phyloP scores from a whole-genome alignment of 2,888 invertebrate species.

The Uropetala carovei region DNA sequence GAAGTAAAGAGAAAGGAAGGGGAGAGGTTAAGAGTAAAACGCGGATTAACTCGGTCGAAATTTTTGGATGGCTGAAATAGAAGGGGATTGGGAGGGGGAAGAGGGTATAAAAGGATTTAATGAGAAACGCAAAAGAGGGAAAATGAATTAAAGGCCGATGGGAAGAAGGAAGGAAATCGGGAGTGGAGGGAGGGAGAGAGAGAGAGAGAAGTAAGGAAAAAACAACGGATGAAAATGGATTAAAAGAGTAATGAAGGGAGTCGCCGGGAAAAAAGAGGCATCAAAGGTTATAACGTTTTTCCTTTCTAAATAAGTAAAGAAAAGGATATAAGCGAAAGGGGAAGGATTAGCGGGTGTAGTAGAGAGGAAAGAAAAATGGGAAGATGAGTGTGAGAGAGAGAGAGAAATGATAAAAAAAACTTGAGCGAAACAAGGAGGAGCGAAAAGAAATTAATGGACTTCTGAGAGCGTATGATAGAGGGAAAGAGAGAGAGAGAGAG shows the following conservation, averaged over 20 bases:
- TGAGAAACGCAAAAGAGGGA: not conserved
- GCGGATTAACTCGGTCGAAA: not conserved
- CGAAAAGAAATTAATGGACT: not conserved
- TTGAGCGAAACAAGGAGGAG: not conserved
- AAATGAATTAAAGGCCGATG: not conserved
- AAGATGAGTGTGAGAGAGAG: too few species aligned
- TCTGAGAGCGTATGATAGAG: not conserved
- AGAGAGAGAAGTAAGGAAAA: not conserved
- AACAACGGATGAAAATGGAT: not conserved
- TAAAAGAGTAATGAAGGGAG: conserved; percentile 13
- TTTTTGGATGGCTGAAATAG: too few species aligned
- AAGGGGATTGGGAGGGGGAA: not conserved
- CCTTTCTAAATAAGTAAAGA: conserved; percentile 1
- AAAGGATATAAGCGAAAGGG: not conserved
- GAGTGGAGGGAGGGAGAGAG: not conserved
- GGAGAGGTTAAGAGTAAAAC: not conserved
- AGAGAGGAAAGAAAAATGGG: not conserved
- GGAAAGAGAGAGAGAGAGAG: not conserved
- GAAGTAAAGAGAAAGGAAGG: not conserved
- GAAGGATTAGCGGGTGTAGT: not conserved
- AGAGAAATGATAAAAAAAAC: too few species aligned
- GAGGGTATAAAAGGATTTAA: not conserved
- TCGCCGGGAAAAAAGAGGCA: not conserved
- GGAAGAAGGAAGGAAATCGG: not conserved
- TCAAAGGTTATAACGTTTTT: conserved; percentile 7